Evolutionary conservation across 2,888 invertebrate genomes (phyloP), one percentile per base, ranked within the genome.

Genomic region (Trissonchulus sp.): DNA sequence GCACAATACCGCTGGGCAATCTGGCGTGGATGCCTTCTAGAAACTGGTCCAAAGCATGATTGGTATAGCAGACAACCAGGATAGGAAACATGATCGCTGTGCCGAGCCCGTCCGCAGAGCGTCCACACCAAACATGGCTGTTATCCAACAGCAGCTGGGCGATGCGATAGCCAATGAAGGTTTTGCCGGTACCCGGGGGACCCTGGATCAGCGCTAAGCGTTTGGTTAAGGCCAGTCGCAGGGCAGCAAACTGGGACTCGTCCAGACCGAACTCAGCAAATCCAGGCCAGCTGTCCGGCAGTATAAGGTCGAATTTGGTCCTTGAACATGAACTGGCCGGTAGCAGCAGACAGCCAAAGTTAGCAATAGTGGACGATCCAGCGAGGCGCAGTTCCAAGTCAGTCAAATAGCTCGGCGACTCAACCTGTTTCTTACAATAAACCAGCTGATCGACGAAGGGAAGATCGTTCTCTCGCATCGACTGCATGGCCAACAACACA

Each of bases 181-280:
- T 93, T 87, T 93, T 93, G 0, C 93, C 93, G 0, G 93, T 93
- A 1, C 93, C 93, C 0, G 93, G 93, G 0, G 93, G 93, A 0
- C 93, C 93, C 87, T 93, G 93, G 77, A 93, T 91, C 0, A 93
- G 88, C 0, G 89, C 89, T 2, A 93, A 89, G 85, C 92, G 90
- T 81, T 88, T 87, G 0, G 89, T 90, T 1, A 93, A 81, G 0
- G 91, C 91, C 38, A 89, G 87, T 79, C 88, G 87, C 80, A 89
- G 90, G 0, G 93, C 93, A 60, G 84, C 82, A 77, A 88, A 85
- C 85, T 93, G 93, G 0, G 90, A 89, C 2, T 86, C 83, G 83
- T 93, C 91, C 1, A 93, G 85, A 48, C 85, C 85, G 63, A 90
- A 83, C 1, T 82, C 79, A 28, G 84, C 80, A 73, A 83, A 79